phyloP scores from a whole-genome alignment of 2,797 vertebrate species.

The Graptemys geographica region DNA sequence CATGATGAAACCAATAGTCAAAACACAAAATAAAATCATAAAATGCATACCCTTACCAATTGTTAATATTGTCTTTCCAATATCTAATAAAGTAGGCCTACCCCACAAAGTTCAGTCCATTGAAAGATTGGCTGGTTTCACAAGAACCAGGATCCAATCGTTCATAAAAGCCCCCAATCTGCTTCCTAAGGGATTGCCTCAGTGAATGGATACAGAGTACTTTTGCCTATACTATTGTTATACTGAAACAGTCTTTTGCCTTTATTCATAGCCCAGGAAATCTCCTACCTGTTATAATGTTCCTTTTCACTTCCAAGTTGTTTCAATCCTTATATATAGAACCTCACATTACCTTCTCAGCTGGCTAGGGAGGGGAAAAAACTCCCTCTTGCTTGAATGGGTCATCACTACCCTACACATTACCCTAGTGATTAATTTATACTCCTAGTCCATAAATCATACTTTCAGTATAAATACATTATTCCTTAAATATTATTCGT shows the following conservation, averaged over 20 bases:
- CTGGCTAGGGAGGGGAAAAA: neutral
- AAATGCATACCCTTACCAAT: neutral
- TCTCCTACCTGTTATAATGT: neutral
- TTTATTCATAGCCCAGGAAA: neutral
- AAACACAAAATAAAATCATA: neutral
- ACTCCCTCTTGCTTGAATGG: neutral
- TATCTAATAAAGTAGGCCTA: neutral
- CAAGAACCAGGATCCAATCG: neutral
- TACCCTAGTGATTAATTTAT: neutral
- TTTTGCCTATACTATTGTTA: neutral
- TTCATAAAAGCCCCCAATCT: neutral
- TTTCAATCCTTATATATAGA: neutral
- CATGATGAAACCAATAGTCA: neutral
- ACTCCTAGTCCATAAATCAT: neutral
- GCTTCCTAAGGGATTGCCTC: neutral
- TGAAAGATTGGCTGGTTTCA: neutral
- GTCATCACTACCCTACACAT: neutral
- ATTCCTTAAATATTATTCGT: neutral
- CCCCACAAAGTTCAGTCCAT: neutral
- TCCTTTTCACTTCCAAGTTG: neutral
- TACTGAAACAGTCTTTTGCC: neutral
- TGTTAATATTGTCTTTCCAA: neutral
- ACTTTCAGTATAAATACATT: neutral
- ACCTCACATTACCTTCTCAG: neutral
- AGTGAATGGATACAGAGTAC: neutral